Conservation (phyloP, 35 echinoderm and acorn worm species). For the Strongylocentrotus purpuratus region DNA sequence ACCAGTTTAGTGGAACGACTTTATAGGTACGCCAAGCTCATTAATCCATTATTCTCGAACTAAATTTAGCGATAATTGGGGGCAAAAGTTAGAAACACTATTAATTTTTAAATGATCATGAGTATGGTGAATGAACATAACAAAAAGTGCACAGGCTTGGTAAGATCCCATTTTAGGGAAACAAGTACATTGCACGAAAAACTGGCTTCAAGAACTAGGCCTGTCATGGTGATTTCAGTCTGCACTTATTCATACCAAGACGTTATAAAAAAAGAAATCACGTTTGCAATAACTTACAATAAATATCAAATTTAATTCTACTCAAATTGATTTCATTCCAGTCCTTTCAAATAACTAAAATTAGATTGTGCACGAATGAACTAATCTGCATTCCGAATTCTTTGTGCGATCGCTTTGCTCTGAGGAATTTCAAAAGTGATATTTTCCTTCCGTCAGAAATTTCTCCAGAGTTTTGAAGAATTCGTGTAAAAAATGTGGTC, state of each 20-base stretch:
- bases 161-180: not conserved
- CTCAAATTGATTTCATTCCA: not conserved
- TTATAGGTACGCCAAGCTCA: not conserved
- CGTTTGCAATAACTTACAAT: not conserved
- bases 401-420: not conserved
- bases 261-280: not conserved
- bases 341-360: not conserved
- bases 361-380: not conserved
- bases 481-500: slow-evolving; percentile 11
- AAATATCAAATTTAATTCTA: not conserved
- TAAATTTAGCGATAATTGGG: too few relatives aligned
- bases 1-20: not conserved
- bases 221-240: not conserved
- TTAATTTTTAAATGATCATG: too few relatives aligned
- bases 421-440: not conserved
- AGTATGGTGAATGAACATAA: too few relatives aligned
- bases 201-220: not conserved
- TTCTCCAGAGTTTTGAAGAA: slow-evolving; percentile 11
- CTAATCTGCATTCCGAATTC: not conserved
- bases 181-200: not conserved
- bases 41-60: not conserved
- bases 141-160: too few relatives aligned
- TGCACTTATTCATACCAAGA: not conserved
- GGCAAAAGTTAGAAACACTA: too few relatives aligned
- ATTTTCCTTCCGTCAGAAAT: not conserved